phyloP scores from a whole-genome alignment of 2,113 vertebrate genomes.

The Narcine bancroftii region DNA sequence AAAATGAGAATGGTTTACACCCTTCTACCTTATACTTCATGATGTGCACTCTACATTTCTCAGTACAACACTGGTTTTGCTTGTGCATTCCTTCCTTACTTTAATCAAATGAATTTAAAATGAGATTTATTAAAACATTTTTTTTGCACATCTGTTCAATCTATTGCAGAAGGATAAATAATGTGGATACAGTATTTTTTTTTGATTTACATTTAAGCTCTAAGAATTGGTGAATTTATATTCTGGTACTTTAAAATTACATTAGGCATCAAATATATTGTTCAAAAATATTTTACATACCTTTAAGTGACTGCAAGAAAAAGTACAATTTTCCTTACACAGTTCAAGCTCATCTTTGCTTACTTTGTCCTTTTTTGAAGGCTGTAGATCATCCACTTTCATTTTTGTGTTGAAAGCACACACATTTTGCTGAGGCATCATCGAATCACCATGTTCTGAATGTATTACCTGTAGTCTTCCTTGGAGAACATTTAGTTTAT shows the following conservation, averaged over 20 bases:
- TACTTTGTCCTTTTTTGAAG: not conserved
- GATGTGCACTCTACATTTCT: not conserved
- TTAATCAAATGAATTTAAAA: not conserved
- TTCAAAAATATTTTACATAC: constrained; percentile 1
- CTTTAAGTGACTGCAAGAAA: not conserved
- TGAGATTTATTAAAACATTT: not conserved
- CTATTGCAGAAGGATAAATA: not conserved
- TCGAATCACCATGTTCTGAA: not conserved
- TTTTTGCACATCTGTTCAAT: not conserved
- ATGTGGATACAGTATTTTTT: not conserved
- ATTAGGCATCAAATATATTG: not conserved
- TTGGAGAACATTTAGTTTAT: not conserved
- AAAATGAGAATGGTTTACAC: not conserved
- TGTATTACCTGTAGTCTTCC: not conserved
- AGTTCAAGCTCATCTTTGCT: not conserved
- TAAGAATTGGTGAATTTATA: not conserved
- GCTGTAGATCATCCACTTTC: not conserved
- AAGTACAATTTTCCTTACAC: not conserved
- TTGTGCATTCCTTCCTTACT: not conserved
- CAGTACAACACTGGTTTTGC: not conserved
- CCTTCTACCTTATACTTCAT: not conserved
- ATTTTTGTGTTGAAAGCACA: not conserved
- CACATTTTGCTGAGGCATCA: not conserved
- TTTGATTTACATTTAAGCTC: no score
- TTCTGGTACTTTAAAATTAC: not conserved